Conservation (phyloP, 23 tunicate species). For the Trididemnum miniatum region DNA sequence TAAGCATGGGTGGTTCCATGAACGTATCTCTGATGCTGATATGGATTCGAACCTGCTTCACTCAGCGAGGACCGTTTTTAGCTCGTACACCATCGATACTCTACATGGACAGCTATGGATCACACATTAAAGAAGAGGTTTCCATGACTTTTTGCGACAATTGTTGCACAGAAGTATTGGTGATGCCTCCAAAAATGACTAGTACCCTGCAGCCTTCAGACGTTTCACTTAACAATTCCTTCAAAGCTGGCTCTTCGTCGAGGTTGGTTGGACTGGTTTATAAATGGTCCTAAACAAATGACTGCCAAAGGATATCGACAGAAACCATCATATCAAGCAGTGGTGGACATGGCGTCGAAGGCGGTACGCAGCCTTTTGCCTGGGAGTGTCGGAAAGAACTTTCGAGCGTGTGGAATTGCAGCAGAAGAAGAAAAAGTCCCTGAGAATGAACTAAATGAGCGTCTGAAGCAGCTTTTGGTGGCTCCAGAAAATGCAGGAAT, state of each 20-base stretch:
- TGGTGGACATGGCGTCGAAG: neutral
- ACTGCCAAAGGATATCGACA: too few relatives aligned
- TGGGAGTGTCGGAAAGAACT: neutral
- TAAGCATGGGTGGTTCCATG: constrained; percentile 4
- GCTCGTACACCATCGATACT: neutral
- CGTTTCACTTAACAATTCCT: neutral
- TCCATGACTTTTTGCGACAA: neutral
- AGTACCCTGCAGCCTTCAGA: neutral
- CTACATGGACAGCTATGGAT: neutral
- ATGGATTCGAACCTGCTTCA: neutral
- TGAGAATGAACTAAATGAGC: too few relatives aligned
- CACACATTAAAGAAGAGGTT: neutral
- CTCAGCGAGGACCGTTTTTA: neutral
- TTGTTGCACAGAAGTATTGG: too few relatives aligned
- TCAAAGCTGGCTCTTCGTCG: too few relatives aligned
- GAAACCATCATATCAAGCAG: neutral
- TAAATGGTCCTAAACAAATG: neutral
- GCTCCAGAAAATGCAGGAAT: too few relatives aligned
- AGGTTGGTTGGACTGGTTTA: neutral
- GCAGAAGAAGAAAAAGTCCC: neutral
- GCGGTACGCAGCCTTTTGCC: neutral
- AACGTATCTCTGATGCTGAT: neutral
- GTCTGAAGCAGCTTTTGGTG: constrained; percentile 2
- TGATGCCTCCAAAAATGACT: too few relatives aligned
- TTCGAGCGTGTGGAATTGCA: neutral